Evolutionary conservation across 2,888 invertebrate species (phyloP), one percentile per base, ranked within the genome.

Genomic region (Callosobruchus maculatus): DNA sequence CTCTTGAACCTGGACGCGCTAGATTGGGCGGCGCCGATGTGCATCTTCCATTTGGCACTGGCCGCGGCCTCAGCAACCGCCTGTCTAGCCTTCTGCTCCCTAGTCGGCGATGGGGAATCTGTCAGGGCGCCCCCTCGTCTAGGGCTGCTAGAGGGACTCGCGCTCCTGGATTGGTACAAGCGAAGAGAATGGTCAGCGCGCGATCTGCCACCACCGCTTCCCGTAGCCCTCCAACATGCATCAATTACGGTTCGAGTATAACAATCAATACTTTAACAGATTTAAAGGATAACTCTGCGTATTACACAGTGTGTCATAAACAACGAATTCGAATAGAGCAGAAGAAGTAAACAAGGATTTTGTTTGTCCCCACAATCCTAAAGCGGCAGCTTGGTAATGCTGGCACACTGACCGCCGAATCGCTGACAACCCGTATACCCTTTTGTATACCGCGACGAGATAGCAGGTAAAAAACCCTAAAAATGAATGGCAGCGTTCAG

Each of bases 11-110:
- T 90, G 79, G 86, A 85, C 74, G 83, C 82, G 72, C 85, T 82
- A 1, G 84, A 89, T 18, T 68, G 68, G 70, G 89, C 89, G 26
- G 90, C 89, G 77, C 90, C 91, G 86, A 92, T 91, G 81, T 91
- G 91, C 92, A 93, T 92, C 86, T 92, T 92, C 92, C 92, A 92
- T 85, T 92, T 92, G 79, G 83, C 90, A 84, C 82, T 89, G 83
- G 85, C 88, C 75, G 79, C 88, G 83, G 84, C 88, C 84, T 85
- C 90, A 79, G 85, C 87, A 26, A 80, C 81, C 84, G 89, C 87
- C 87, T 91, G 85, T 31, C 88, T 86, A 82, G 89, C 85, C 79
- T 88, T 87, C 76, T 87, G 86, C 77, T 88, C 87, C 70, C 88
- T 81, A 20, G 87, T 86, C 1, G 88, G 88, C 0, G 88, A 88